Percentiles rank a stretch among this genome's conserved stretches.
Evolutionary conservation across 2,797 vertebrate genomes (phyloP).

Genomic region (Hippopotamyrus pictus): DNA sequence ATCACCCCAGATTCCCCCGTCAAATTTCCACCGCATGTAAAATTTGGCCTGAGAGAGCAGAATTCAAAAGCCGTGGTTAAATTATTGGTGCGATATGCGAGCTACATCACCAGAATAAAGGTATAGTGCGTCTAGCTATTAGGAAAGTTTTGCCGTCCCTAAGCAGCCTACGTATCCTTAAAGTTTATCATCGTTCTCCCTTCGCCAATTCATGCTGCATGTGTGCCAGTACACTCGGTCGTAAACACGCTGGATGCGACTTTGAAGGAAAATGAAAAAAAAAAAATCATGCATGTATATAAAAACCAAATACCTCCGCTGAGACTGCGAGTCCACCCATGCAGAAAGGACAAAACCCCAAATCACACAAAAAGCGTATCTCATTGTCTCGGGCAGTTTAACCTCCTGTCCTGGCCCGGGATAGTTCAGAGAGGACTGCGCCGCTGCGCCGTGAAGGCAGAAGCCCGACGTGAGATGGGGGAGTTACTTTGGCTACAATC

Average conservation of each 20-base stretch:
- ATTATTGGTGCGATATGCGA: neutral
- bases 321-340: constrained; percentile 34
- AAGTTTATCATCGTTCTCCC: neutral
- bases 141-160: neutral
- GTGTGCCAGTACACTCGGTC: neutral
- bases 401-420: constrained; percentile 22
- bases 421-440: constrained; percentile 33
- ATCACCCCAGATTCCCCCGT: constrained; percentile 71
- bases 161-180: neutral
- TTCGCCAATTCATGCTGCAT: neutral
- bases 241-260: neutral
- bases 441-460: neutral
- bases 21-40: constrained; percentile 71
- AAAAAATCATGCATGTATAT: neutral
- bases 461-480: constrained; percentile 40
- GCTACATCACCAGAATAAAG: neutral
- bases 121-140: neutral
- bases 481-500: constrained; percentile 45
- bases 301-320: constrained; percentile 49
- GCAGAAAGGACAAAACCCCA: constrained; percentile 29
- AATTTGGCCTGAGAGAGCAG: constrained; percentile 54
- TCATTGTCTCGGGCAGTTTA: constrained; percentile 43
- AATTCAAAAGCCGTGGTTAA: neutral
- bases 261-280: neutral
- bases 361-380: constrained; percentile 33